A percentile compares a stretch with the other conserved stretches of the same genome.
These are phyloP conservation scores for Notothenia coriiceps DNA, from an alignment of 2,113 vertebrate species.

Conservation along the genomic window DNA sequence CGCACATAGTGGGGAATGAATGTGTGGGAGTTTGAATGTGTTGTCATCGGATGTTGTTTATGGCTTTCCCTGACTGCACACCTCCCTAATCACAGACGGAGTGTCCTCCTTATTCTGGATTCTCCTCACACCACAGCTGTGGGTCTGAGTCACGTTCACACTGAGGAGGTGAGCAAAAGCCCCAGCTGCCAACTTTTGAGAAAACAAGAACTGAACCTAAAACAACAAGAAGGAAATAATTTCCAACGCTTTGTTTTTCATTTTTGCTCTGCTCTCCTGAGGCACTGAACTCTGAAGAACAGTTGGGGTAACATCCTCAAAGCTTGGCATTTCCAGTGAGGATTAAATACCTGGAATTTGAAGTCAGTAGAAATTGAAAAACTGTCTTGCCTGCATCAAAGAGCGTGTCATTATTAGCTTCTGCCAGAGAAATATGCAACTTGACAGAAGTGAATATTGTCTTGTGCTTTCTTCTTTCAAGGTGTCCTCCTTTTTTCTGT, in stretches of 20 bases:
- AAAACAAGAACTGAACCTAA: conserved; percentile 66
- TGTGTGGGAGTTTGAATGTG: conserved; percentile 17
- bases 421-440: conserved; percentile 63
- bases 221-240: conserved; percentile 70
- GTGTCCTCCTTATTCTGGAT: conserved; percentile 55
- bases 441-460: conserved; percentile 71
- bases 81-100: conserved; percentile 61
- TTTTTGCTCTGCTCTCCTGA: conserved; percentile 69
- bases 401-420: conserved; percentile 78
- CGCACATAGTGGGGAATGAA: not conserved
- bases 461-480: conserved; percentile 66
- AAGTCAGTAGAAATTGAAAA: conserved; percentile 78
- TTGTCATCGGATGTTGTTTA: conserved; percentile 27
- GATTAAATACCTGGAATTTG: conserved; percentile 77
- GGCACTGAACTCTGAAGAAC: conserved; percentile 69
- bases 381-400: conserved; percentile 74
- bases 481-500: conserved; percentile 63
- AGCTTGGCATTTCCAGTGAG: conserved; percentile 77
- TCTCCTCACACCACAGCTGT: conserved; percentile 62
- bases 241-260: conserved; percentile 73
- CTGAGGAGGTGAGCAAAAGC: conserved; percentile 56
- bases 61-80: conserved; percentile 43
- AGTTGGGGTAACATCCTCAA: conserved; percentile 75
- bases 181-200: conserved; percentile 63
- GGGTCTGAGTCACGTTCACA: conserved; percentile 62